Evolutionary conservation across 2,113 vertebrate genomes (phyloP).

Genomic region (Ploceus nigricollis): DNA sequence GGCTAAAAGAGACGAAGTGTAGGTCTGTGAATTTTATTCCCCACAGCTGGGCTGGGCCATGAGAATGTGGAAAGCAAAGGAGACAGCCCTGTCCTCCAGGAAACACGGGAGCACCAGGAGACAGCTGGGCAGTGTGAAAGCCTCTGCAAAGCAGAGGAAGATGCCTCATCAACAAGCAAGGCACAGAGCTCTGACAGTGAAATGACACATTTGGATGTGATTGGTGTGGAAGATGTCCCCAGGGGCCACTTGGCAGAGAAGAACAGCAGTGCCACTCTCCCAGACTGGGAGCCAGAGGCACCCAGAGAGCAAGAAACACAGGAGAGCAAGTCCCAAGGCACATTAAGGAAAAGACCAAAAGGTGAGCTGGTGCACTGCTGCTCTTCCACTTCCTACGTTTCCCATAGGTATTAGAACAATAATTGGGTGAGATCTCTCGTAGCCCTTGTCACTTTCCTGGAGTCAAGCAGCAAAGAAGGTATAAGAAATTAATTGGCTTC

Average conservation of each 20-base stretch:
- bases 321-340: not conserved
- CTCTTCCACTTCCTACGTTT: not conserved
- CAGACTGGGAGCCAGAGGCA: not conserved
- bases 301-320: not conserved
- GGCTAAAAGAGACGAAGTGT: not conserved
- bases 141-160: not conserved
- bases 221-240: not conserved
- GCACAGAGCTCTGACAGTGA: not conserved
- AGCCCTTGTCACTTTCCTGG: not conserved
- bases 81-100: not conserved
- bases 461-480: not conserved
- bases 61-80: not conserved
- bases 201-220: not conserved
- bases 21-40: constrained; percentile 15
- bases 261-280: not conserved
- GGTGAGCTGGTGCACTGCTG: constrained; percentile 54
- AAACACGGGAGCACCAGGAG: not conserved
- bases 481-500: not conserved
- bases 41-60: constrained; percentile 13
- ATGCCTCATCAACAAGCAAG: not conserved
- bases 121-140: not conserved
- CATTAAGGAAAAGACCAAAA: not conserved
- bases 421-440: not conserved
- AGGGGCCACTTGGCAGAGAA: not conserved
- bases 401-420: not conserved